Conservation (phyloP, 2,113 vertebrate genomes). For the Tor tambroides region DNA sequence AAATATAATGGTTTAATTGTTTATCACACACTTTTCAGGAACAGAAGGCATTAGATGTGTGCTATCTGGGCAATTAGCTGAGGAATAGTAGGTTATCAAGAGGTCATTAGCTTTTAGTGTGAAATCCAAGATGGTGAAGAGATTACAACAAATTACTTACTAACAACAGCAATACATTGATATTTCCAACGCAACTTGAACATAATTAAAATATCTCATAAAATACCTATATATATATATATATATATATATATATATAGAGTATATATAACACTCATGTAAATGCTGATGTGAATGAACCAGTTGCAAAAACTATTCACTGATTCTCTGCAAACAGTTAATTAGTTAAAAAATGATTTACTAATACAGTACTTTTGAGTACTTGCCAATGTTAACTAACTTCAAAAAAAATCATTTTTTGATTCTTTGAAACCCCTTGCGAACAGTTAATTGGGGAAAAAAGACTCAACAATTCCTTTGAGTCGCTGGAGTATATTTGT, state of each 20-base stretch:
- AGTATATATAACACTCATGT: too few species aligned
- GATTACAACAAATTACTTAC: not conserved
- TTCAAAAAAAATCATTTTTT: too few species aligned
- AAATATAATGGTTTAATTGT: slow-evolving; percentile 10
- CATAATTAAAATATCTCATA: too few species aligned
- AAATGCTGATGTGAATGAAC: too few species aligned
- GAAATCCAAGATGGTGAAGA: not conserved
- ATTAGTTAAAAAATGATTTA: not conserved
- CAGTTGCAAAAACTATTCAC: too few species aligned
- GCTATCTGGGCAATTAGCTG: not conserved
- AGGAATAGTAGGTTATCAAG: not conserved
- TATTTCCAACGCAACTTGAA: not conserved
- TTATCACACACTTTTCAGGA: not conserved
- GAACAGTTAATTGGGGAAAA: not conserved
- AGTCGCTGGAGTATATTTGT: too few species aligned
- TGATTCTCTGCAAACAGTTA: too few species aligned
- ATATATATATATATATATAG: too few species aligned
- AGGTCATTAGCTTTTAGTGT: slow-evolving; percentile 1
- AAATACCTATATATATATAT: too few species aligned
- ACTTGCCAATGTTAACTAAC: too few species aligned
- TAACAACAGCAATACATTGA: not conserved
- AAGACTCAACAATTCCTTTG: too few species aligned
- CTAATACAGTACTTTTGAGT: not conserved
- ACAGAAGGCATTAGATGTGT: not conserved
- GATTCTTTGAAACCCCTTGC: not conserved